Evolutionary conservation across 2,888 invertebrate species (phyloP).

Genomic region (Himalopsyche anomala): DNA sequence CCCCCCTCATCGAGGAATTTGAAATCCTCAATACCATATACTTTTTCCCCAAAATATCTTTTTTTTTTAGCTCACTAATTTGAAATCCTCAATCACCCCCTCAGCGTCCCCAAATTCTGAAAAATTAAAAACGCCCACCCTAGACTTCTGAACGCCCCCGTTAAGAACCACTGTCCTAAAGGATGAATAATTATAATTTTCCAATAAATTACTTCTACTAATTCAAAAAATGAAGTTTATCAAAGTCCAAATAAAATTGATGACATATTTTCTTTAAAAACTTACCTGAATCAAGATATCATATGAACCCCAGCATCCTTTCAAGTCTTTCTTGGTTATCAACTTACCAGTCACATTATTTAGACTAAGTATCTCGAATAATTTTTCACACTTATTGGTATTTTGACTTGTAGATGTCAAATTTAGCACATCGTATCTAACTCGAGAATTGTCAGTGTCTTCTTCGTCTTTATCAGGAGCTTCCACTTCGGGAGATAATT

Average conservation of each 20-base stretch:
- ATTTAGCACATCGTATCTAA: conserved; percentile 74
- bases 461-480: conserved; percentile 78
- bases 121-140: too few relatives aligned
- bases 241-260: neutral
- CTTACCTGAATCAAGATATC: conserved; percentile 74
- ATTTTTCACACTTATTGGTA: conserved; percentile 68
- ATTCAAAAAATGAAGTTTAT: too few relatives aligned
- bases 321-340: conserved; percentile 72
- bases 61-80: too few relatives aligned
- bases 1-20: too few relatives aligned
- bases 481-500: conserved; percentile 70
- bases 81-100: too few relatives aligned
- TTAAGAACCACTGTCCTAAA: too few relatives aligned
- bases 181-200: too few relatives aligned
- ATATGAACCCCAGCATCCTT: conserved; percentile 79
- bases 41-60: too few relatives aligned
- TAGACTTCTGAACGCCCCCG: too few relatives aligned
- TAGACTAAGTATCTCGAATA: conserved; percentile 70
- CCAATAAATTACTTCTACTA: too few relatives aligned
- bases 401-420: conserved; percentile 69
- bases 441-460: conserved; percentile 75
- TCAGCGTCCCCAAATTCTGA: too few relatives aligned
- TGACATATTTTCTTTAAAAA: conserved; percentile 14
- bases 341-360: conserved; percentile 73
- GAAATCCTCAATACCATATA: too few relatives aligned